Evolutionary conservation across 64 coral and sea anemone genomes (phyloP), one percentile per base, ranked within the genome.

Genomic region (Acropora yongei): DNA sequence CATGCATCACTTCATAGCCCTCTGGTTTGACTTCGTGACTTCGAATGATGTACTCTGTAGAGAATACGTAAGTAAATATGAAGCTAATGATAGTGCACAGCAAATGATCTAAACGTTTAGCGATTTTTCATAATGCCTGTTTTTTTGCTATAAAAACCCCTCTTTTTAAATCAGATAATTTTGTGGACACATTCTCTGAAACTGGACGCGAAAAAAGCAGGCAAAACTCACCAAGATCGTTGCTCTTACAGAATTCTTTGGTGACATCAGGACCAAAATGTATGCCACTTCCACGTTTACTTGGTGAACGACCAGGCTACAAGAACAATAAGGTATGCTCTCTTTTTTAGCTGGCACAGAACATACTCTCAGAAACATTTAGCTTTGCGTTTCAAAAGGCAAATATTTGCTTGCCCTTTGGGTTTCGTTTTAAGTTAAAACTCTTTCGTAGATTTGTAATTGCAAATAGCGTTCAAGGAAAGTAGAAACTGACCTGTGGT

Each of bases 231-330:
- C 97, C 97, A 72, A 99, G 87, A 75, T 89, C 63, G 87, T 99
- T 99, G 61, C 91, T 86, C 73, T 79, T 73, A 41, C 97, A 99
- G 72, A 99, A 99, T 53, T 71, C 82, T 49, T 96, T 89, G 43
- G 97, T 99, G 45, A 99, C 83, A 73, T 99, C 97, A 6, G 97
- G 97, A 8, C 97, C 97, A 94, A 99, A 99, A 14, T 99, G 97
- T 17, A 99, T 87, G 13, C 94, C 97, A 9, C 96, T 94, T n/a
- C 97, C 97, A 74, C 97, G 78, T 88, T 99, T 99, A 84, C 97
- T 99, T 47, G 97, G 68, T 18, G 89, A 93, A 86, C 97, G 78
- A 18, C 97, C 97, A 79, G 91, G 91, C 97, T 98, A 72, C 79
- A 91, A 88, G 55, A 30, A 30, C 44, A 44, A 87, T 4, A 78